Evolutionary conservation across 92 coral and sea anemone genomes (phyloP).

Genomic region (Zoanthus sansibaricus): DNA sequence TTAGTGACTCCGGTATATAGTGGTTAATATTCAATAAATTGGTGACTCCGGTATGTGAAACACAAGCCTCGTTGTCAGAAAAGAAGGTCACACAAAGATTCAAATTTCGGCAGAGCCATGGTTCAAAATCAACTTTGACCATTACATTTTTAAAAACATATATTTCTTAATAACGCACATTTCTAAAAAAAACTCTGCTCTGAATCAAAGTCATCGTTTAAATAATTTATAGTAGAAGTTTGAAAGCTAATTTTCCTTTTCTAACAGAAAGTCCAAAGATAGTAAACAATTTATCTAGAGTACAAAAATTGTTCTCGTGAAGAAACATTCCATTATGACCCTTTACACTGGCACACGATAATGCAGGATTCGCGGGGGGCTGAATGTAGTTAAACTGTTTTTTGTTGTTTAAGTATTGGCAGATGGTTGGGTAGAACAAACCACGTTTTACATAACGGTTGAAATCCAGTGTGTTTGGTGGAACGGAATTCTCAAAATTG

Average conservation of each 20-base stretch:
- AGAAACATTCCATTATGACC: slow-evolving; percentile 32
- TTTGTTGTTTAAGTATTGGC: slow-evolving; percentile 30
- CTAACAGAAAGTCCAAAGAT: slow-evolving; percentile 84
- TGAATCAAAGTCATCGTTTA: neutral
- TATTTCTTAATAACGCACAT: no score
- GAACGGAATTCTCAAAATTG: neutral
- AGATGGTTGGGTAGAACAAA: slow-evolving; percentile 30
- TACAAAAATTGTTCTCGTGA: slow-evolving; percentile 50
- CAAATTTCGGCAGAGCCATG: no score
- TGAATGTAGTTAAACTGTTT: slow-evolving; percentile 19
- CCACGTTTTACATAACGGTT: slow-evolving; percentile 42
- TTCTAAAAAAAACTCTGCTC: no score
- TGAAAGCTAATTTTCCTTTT: slow-evolving; percentile 85
- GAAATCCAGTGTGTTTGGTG: slow-evolving; percentile 13
- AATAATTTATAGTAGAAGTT: slow-evolving; percentile 67
- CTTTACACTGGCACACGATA: slow-evolving; percentile 20
- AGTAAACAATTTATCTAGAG: slow-evolving; percentile 70
- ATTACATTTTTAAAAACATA: no score
- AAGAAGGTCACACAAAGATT: no score
- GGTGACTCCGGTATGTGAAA: no score
- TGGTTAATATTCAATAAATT: no score
- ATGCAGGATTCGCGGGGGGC: slow-evolving; percentile 9
- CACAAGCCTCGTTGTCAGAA: no score
- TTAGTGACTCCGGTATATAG: no score
- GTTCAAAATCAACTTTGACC: no score